A percentile compares a stretch with the other conserved stretches of the same genome.
These are phyloP conservation scores for Argya squamiceps DNA, from an alignment of 2,797 vertebrate genomes.

Conservation along the genomic window DNA sequence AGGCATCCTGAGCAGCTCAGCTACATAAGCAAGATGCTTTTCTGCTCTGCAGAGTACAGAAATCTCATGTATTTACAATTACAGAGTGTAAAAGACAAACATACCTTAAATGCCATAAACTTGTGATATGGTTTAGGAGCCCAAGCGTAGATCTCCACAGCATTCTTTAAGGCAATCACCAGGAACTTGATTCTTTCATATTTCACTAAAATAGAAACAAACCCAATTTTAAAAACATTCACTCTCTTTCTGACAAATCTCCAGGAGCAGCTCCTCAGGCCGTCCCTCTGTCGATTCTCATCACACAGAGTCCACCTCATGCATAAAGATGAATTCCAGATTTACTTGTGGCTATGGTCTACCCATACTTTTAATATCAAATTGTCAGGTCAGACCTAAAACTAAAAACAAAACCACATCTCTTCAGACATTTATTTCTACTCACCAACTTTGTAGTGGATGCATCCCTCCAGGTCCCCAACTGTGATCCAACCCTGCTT, in stretches of 20 bases:
- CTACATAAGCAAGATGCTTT: neutral
- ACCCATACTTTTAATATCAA: neutral
- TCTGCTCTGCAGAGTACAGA: neutral
- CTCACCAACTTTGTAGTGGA: constrained; percentile 99
- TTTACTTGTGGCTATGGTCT: neutral
- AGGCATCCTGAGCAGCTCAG: neutral
- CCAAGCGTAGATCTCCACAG: constrained; percentile 99
- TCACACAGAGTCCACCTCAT: neutral
- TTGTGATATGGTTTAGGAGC: constrained; percentile 99
- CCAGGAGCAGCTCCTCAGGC: neutral
- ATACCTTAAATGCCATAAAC: constrained; percentile 99
- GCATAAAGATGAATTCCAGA: neutral
- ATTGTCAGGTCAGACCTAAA: neutral
- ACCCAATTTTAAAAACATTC: neutral
- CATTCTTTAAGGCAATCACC: constrained; percentile 97
- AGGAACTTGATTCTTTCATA: constrained; percentile 98
- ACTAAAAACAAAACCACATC: neutral
- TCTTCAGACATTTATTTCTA: neutral
- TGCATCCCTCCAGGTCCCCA: constrained; percentile 95
- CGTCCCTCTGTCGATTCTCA: neutral
- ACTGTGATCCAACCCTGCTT: constrained; percentile 98
- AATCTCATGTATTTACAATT: neutral
- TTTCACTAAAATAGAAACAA: constrained; percentile 86
- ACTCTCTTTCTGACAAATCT: neutral
- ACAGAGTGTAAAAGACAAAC: neutral